phyloP scores from a whole-genome alignment of 2,888 invertebrate species.

The Metellina segmentata region DNA sequence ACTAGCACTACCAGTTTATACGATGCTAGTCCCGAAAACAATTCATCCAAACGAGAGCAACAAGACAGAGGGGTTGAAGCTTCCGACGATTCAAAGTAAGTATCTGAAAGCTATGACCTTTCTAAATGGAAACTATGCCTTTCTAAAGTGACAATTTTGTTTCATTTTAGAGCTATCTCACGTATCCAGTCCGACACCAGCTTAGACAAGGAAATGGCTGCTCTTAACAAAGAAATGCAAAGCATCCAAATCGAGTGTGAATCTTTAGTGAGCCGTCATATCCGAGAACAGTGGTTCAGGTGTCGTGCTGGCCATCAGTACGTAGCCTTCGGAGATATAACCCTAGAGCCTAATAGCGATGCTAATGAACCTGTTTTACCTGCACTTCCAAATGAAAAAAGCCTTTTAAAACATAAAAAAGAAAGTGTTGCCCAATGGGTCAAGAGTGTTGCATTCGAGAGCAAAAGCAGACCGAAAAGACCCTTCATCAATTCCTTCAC shows the following conservation, averaged over 20 bases:
- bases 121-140: background rate
- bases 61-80: conserved; percentile 33
- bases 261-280: conserved; percentile 79
- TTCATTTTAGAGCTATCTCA: conserved; percentile 70
- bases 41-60: conserved; percentile 24
- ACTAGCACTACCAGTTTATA: conserved; percentile 71
- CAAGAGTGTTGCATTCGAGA: conserved; percentile 69
- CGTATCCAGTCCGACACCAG: conserved; percentile 79
- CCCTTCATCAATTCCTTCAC: conserved; percentile 88
- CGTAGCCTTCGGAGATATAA: conserved; percentile 62
- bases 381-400: conserved; percentile 49
- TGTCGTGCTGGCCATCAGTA: conserved; percentile 73
- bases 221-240: conserved; percentile 84
- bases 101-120: background rate
- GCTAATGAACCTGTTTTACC: background rate
- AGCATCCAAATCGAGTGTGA: conserved; percentile 84
- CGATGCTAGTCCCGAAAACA: conserved; percentile 46
- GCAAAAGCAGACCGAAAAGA: conserved; percentile 60
- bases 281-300: conserved; percentile 71
- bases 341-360: conserved; percentile 21
- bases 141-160: background rate
- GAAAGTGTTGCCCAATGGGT: conserved; percentile 76
- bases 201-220: conserved; percentile 83
- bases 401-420: conserved; percentile 63
- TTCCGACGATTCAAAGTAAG: conserved; percentile 63